Base-by-base conservation (phyloP, 2,797 vertebrate species). In the Myotis findleyi region DNA sequence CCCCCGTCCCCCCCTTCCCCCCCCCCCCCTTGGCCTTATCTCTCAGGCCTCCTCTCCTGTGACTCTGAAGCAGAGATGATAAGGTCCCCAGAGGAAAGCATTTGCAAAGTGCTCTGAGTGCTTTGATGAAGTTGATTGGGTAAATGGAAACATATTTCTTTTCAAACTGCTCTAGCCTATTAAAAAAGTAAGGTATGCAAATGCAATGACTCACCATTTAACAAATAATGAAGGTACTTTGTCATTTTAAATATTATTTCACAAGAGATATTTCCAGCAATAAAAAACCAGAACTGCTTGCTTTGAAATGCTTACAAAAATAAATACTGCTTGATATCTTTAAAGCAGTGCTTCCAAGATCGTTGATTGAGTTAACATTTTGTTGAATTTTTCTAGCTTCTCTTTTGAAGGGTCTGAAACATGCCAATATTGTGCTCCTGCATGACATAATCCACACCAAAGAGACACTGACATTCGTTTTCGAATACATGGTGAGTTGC, bases 391-490 rank as follows among this genome's bases (percentile, higher is more conserved):
- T 87, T 95, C 49, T 95, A 99, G 99, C 99, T 5, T 99, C 99
- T 94, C 98, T 99, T 71, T 99, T 99, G 95, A 99, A 99, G 97
- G 97, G 97, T 68, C 98, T 99, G 96, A 99, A 99, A 96, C 99
- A 99, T 36, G 99, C 99, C 97, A 99, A 99, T 97, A 98, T 99
- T 59, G 99, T 99, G 68, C 98, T 99, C 51, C 99, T 99, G 36
- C 99, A 99, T 13, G 99, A 99, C 98, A 99, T 99, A 98, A 98
- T 99, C 96, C 99, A 99, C 97, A 99, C 99, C 69, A 98, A 98
- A 93, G 98, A 99, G 97, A 99, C 98, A 0, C 98, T 99, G 95
- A 99, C 99, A 4, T 99, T 99, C 13, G 99, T 99, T 96, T 99
- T 99, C 76, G 99, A 99, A 97, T 99, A 99, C 47, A 97, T 99